Evolutionary conservation across 2,797 vertebrate species (phyloP).

Genomic region (Microtus agrestis): DNA sequence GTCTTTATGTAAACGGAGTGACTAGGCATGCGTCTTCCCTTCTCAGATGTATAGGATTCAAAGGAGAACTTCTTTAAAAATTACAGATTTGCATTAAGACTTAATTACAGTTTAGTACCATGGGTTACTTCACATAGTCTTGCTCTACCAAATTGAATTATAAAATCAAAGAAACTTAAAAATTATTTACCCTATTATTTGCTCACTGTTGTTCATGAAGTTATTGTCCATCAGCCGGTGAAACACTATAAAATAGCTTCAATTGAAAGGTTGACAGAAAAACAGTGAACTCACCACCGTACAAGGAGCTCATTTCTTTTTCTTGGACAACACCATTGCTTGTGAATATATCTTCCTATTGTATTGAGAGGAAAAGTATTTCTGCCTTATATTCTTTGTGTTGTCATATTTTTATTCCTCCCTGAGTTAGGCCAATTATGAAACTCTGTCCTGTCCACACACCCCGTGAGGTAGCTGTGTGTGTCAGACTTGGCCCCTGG

Average conservation of each 20-base stretch:
- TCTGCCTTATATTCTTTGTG: neutral
- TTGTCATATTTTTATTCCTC: slow-evolving; percentile 24
- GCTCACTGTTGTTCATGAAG: neutral
- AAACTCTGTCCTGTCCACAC: neutral
- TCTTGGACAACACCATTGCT: neutral
- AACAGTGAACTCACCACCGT: neutral
- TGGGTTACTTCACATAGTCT: neutral
- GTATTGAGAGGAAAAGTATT: neutral
- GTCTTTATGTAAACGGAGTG: neutral
- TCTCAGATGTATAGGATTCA: slow-evolving; percentile 1
- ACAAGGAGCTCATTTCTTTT: neutral
- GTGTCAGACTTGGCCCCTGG: neutral
- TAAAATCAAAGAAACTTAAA: neutral
- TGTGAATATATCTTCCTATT: slow-evolving; percentile 8
- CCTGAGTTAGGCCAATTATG: neutral
- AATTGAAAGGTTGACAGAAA: neutral
- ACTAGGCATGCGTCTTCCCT: neutral
- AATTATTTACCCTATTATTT: neutral
- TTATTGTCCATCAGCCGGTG: neutral
- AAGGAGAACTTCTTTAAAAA: slow-evolving; percentile 33
- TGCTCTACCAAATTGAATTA: neutral
- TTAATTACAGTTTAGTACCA: neutral
- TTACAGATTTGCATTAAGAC: neutral
- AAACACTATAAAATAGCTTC: neutral
- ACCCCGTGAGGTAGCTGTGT: neutral